These are phyloP conservation scores for Argyrosomus japonicus DNA, from an alignment of 2,113 vertebrate species.

Conservation along the genomic window DNA sequence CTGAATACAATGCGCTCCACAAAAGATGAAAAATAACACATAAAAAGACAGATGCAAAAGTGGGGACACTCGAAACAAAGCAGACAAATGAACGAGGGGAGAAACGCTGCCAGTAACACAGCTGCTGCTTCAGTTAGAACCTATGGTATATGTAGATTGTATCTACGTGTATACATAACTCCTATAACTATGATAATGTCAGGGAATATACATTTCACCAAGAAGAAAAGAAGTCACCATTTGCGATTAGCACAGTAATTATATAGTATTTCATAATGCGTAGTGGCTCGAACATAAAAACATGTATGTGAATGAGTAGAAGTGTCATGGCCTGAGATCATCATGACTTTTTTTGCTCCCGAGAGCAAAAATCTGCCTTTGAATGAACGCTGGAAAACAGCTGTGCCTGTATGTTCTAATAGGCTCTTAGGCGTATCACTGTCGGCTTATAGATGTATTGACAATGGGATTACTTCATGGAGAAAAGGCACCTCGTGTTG, in stretches of 20 bases:
- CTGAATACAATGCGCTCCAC: not conserved
- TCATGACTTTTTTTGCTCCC: not conserved
- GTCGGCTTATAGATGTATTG: not conserved
- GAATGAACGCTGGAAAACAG: not conserved
- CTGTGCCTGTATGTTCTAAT: not conserved
- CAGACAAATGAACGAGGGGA: not conserved
- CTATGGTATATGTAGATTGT: not conserved
- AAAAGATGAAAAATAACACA: not conserved
- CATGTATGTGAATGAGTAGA: not conserved
- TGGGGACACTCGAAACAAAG: not conserved
- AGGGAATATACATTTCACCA: rapidly evolving
- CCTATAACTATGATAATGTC: too few relatives aligned
- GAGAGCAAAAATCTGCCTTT: not conserved
- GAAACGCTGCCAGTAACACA: not conserved
- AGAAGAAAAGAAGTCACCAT: not conserved
- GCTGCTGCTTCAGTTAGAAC: not conserved
- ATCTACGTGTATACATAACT: not conserved
- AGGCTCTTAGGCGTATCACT: not conserved
- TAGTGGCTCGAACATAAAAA: not conserved
- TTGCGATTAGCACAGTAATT: not conserved
- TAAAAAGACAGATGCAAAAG: not conserved
- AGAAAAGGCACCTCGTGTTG: not conserved
- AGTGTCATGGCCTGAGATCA: not conserved
- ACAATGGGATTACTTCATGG: not conserved
- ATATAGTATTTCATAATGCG: not conserved